Base-by-base conservation (phyloP, 2,113 vertebrate genomes). In the Drymodes brunneopygia region DNA sequence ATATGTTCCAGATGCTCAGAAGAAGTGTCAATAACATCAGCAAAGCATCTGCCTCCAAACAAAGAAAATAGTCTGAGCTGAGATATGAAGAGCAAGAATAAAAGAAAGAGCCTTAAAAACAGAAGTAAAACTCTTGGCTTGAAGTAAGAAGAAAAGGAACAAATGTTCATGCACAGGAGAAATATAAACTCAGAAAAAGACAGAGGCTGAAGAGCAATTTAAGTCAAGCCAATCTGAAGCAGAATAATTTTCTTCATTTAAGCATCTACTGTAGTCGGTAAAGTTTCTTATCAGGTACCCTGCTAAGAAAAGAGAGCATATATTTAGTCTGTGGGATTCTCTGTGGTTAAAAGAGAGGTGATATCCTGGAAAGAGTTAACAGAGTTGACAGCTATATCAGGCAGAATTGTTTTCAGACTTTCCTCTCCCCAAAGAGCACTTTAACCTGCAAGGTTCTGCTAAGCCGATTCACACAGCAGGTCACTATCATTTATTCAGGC, bases 391-490 rank as follows among this genome's bases (percentile, higher is more conserved):
- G 96, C 80, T 96, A n/a, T 82, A 95, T 94, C 87, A 86, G 35
- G 69, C 69, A 75, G 88, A 96, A 97, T 94, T 88, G 67, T 66
- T 95, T 97, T 94, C 88, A 93, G 92, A 75, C 40, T 85, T 92
- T 51, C 45, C 75, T 62, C 67, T 96, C 93, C 84, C 95, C 28
- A 64, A 94, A 94, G 91, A 92, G 88, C 69, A 95, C 89, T 94
- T 92, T 73, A 96, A 81, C 62, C 81, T 97, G 91, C 88, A 75
- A 95, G 87, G 75, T 85, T 96, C 92, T 94, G 85, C 81, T 86
- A 91, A 92, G 82, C 83, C 23, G 31, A 96, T 92, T 94, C 89
- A 86, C 81, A 77, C 94, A 96, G 91, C 90, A 74, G 94, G 90
- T 94, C 81, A 75, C 88, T 94, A 88, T 91, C 92, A 77, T 90